Evolutionary conservation across 2,888 invertebrate species (phyloP).

Genomic region (Lucinisca nassula): DNA sequence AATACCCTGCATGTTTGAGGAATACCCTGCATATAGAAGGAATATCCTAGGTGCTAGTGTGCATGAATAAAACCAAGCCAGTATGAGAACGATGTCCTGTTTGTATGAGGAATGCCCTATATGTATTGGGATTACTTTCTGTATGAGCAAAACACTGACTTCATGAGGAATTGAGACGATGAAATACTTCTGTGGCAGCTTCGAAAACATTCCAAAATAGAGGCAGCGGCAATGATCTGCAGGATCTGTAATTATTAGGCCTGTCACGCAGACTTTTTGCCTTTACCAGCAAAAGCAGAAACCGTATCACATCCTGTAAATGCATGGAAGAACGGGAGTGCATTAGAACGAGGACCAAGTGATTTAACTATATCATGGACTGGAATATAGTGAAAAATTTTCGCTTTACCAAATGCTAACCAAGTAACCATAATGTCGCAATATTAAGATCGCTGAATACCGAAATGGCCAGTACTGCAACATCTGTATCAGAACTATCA

Average conservation of each 20-base stretch:
- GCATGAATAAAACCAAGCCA: too few relatives aligned
- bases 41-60: too few relatives aligned
- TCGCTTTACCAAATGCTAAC: slow-evolving; percentile 62
- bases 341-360: slow-evolving; percentile 40
- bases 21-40: too few relatives aligned
- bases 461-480: slow-evolving; percentile 56
- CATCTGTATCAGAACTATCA: slow-evolving; percentile 57
- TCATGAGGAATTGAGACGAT: too few relatives aligned
- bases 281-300: slow-evolving; percentile 66
- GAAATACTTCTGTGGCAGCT: too few relatives aligned
- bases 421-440: slow-evolving; percentile 42
- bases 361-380: slow-evolving; percentile 48
- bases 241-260: slow-evolving; percentile 60
- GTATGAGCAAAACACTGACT: too few relatives aligned
- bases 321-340: slow-evolving; percentile 56
- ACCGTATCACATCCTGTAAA: slow-evolving; percentile 70
- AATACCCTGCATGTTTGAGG: too few relatives aligned
- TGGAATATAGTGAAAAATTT: slow-evolving; percentile 59
- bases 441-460: background rate
- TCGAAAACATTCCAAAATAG: too few relatives aligned
- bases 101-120: too few relatives aligned
- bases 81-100: too few relatives aligned
- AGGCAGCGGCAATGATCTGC: too few relatives aligned
- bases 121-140: too few relatives aligned
- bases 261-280: slow-evolving; percentile 65